Base-by-base conservation (phyloP, 1,140 invertebrate species). In the Eumeta japonica region DNA sequence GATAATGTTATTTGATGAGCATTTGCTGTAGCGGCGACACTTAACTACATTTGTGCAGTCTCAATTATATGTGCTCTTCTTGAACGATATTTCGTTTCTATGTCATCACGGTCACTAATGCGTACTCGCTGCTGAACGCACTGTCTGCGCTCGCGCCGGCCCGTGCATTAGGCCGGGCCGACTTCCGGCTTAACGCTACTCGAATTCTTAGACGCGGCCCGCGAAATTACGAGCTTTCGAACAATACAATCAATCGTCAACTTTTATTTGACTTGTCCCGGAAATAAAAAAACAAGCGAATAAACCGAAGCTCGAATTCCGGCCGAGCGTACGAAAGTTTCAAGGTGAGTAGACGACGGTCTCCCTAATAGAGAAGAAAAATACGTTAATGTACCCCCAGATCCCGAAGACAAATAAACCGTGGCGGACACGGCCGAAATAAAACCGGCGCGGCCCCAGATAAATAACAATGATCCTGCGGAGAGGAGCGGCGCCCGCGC, bases 301-400 rank as follows among this genome's bases (percentile, higher is more conserved):
- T 56, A 59, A 67, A 55, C 27, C 40, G 43, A 46, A 48, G 43
- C 43, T 66, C 57, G 54, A 52, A 59, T 72, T 66, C 55, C 62
- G 52, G 43, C 42, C 52, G 62, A 55, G 45, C 10, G 40, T 48
- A 41, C 42, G 55, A 67, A 74, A 74, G 56, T 71, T 74, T 60
- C 61, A 60, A 73, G 63, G 65, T 70, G 56, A 66, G 58, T 52
- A 56, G 53, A 48, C 58, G 59, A 66, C 60, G 55, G 62, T 65
- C 60, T 58, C 55, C 58, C 63, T 74, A 74, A 74, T 71, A 70
- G 60, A 67, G 57, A 74, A 74, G 66, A 74, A 74, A 74, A 74
- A 74, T 74, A 74, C 66, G 65, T 65, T 71, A 71, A 74, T 74
- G 60, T 71, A 71, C 64, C 58, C 64, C 62, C 55, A 62, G 58